Evolutionary conservation across 2,113 vertebrate species (phyloP).

Genomic region (Merops nubicus): DNA sequence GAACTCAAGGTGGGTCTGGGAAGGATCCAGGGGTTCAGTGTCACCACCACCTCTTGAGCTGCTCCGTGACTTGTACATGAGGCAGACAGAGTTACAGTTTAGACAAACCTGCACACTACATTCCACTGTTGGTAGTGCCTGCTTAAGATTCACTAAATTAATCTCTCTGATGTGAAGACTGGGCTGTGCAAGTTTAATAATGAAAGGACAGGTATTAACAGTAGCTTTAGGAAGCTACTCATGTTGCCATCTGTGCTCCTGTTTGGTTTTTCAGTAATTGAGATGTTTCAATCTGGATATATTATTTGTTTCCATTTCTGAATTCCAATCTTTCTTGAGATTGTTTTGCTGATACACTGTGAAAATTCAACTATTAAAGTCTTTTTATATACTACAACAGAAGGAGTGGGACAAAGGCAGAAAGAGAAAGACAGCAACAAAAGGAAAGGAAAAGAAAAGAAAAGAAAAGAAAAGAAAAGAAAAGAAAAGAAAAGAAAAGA

Average conservation of each 20-base stretch:
- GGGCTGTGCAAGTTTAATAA: not conserved
- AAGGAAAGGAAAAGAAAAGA: no score
- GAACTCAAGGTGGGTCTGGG: not conserved
- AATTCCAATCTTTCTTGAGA: not conserved
- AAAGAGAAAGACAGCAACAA: not conserved
- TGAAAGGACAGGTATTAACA: not conserved
- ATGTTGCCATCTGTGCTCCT: not conserved
- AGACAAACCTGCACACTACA: not conserved
- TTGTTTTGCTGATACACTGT: not conserved
- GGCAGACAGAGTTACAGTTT: not conserved
- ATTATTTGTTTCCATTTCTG: not conserved
- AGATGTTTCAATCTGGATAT: not conserved
- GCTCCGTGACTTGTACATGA: rapidly evolving
- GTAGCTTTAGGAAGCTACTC: not conserved
- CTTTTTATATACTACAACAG: not conserved
- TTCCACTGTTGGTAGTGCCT: not conserved
- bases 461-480: no score
- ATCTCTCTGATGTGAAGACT: not conserved
- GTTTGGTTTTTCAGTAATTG: not conserved
- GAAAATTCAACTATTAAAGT: not conserved
- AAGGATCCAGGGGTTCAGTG: not conserved
- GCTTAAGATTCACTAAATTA: not conserved
- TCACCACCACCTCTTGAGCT: rapidly evolving
- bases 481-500: no score
- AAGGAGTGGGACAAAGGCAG: not conserved